These are phyloP conservation scores for Oegoconia quadripuncta DNA, from an alignment of 2,888 invertebrate genomes.

Conservation along the genomic window DNA sequence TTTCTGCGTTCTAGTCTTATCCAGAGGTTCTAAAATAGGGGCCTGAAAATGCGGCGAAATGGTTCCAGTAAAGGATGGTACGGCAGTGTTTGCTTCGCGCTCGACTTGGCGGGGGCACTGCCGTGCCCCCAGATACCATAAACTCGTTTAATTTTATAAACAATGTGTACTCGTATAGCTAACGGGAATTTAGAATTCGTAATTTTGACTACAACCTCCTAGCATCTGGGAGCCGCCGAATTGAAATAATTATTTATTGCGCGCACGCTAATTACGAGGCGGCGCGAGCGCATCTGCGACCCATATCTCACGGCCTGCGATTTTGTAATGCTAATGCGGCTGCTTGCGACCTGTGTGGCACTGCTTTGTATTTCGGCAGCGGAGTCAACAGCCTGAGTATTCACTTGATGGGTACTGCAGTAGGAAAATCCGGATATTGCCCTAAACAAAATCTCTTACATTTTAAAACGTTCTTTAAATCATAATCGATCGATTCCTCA, in stretches of 20 bases:
- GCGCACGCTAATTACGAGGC: slow-evolving; percentile 55
- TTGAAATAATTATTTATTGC: slow-evolving; percentile 61
- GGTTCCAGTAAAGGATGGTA: too few species aligned
- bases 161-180: too few species aligned
- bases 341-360: slow-evolving; percentile 37
- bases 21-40: too few species aligned
- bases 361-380: slow-evolving; percentile 44
- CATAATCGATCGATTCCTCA: neutral
- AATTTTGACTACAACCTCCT: slow-evolving; percentile 9
- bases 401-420: neutral
- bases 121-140: too few species aligned
- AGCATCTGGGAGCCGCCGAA: slow-evolving; percentile 9
- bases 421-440: neutral
- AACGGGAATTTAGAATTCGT: too few species aligned
- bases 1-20: too few species aligned
- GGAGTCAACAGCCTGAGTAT: neutral
- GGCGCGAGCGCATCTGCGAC: slow-evolving; percentile 59
- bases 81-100: too few species aligned
- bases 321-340: slow-evolving; percentile 63
- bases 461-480: too few species aligned
- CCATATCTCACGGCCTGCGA: slow-evolving; percentile 71
- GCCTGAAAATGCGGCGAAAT: too few species aligned
- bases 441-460: too few species aligned
- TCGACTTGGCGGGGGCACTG: too few species aligned
- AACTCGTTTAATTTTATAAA: too few species aligned